phyloP scores from a whole-genome alignment of 2,797 vertebrate species.

The Coregonus suidteri region DNA sequence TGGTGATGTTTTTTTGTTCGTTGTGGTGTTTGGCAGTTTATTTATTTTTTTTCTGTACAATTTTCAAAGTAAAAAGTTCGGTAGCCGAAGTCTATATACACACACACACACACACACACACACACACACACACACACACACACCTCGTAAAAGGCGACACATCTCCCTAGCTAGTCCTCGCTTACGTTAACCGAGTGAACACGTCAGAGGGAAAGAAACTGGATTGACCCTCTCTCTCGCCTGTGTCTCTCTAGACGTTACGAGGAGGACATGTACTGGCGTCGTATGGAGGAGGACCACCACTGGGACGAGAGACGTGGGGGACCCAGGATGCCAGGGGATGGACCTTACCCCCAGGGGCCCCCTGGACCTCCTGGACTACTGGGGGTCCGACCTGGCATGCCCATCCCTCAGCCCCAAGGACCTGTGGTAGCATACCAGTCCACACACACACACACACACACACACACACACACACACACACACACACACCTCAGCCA shows the following conservation, averaged over 20 bases:
- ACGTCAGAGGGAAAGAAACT: too few relatives aligned
- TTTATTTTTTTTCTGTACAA: too few relatives aligned
- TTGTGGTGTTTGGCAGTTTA: too few relatives aligned
- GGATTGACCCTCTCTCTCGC: too few relatives aligned
- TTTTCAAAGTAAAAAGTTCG: too few relatives aligned
- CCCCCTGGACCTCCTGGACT: conserved; percentile 91
- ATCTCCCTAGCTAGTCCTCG: not conserved
- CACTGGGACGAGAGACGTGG: conserved; percentile 96
- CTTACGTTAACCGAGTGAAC: too few relatives aligned
- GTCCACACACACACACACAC: too few relatives aligned
- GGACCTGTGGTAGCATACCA: conserved; percentile 84
- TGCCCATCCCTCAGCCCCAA: conserved; percentile 90
- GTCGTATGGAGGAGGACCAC: conserved; percentile 96
- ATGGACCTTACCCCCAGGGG: conserved; percentile 91
- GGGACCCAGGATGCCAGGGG: conserved; percentile 84
- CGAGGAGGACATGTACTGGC: conserved; percentile 99
- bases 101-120: not conserved
- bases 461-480: fast-evolving
- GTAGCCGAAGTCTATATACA: not conserved
- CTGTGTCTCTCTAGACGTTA: conserved; percentile 79
- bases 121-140: conserved; percentile 1
- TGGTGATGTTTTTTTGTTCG: too few relatives aligned
- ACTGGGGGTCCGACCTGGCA: conserved; percentile 91
- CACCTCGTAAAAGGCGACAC: not conserved
- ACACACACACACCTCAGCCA: not conserved